Base-by-base conservation (phyloP, 2,888 invertebrate species). In the Ectobius pallidus region DNA sequence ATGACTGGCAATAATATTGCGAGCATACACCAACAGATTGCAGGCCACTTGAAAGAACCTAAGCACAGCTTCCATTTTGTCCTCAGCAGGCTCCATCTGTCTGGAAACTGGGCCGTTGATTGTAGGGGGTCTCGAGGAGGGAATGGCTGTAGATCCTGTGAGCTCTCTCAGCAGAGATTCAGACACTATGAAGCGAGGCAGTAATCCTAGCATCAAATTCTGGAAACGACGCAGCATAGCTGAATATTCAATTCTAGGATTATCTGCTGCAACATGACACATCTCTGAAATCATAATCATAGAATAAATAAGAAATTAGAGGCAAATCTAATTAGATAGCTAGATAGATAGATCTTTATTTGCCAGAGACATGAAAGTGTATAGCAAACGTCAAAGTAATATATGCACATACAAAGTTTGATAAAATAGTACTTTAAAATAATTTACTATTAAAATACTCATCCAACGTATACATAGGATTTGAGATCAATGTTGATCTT, bases 131-230 rank as follows among this genome's bases (percentile, higher is more conserved):
- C 6, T 32, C 11, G 61, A 18, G 18, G 58, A 11, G n/a, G 39
- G 22, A 16, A 46, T 30, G 16, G 1, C 14, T 25, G 79, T 75
- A 3, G 78, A 73, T 77, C 81, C 79, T 80, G 83, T 77, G 80
- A 85, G 77, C 32, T 83, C 82, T 75, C 81, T 80, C 7, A 84
- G 77, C 4, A 80, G 75, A 46, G 75, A 78, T 75, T 85, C 85
- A 75, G 84, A 83, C 0, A 87, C 79, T 7, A 87, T 84, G 80
- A 94, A 95, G 74, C 92, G 87, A 3, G 91, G 89, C 75, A 95
- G 85, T 68, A 95, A 85, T 0, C 90, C 88, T 71, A 95, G 82
- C 90, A 94, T 91, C 49, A 94, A 85, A 76, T 89, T 88, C 79
- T 92, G 92, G 74, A 95, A 84, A 1, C 93, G 87, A 78, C 87